Evolutionary conservation across 2,888 invertebrate genomes (phyloP), one percentile per base, ranked within the genome.

Genomic region (Lepetodrilus schrolli): DNA sequence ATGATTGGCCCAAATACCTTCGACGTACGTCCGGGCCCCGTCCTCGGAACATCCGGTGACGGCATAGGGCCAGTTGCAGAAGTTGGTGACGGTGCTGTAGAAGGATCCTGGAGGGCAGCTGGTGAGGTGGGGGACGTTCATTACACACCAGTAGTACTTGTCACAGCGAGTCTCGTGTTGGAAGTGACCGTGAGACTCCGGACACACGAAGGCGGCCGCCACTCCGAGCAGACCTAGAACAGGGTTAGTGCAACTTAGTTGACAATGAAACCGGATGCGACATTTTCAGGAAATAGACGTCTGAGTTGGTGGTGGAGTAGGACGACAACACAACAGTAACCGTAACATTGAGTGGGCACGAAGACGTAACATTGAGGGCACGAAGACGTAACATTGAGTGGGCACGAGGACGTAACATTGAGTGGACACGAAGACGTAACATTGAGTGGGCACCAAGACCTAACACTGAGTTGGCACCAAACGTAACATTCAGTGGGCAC

Each of bases 101-200:
- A 23, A 68, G 38, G 37, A 38, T 4, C 66, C 34, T 49, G 36
- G 66, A 21, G 47, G 66, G 37, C 49, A 43, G 21, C 30, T 21
- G 30, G n/a, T 43, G 13, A 68, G 26, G 68, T 68, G 68, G 1
- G 38, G 47, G 17, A 38, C 37, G 4, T 37, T 75, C 8, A n/a
- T 69, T 17, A 43, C 68, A 66, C 80, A 80, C 21, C 73, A 74
- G 51, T 78, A 80, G 73, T 74, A 78, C 7, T 74, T 73, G 4
- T 74, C 66, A 21, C 80, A 80, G 65, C 77, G 65, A 13, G 65
- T 72, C 7, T 72, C 73, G 49, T 77, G 73, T 30, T 73, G 70
- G 49, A 77, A 79, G 23, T 76, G 73, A 30, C 79, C 79, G 8
- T 73, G 36, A 0, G 50, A 37, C 8, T 43, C 17, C 38, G 73